These are phyloP conservation scores for Coregonus sp. DNA, from an alignment of 2,797 vertebrate species.

Conservation along the genomic window DNA sequence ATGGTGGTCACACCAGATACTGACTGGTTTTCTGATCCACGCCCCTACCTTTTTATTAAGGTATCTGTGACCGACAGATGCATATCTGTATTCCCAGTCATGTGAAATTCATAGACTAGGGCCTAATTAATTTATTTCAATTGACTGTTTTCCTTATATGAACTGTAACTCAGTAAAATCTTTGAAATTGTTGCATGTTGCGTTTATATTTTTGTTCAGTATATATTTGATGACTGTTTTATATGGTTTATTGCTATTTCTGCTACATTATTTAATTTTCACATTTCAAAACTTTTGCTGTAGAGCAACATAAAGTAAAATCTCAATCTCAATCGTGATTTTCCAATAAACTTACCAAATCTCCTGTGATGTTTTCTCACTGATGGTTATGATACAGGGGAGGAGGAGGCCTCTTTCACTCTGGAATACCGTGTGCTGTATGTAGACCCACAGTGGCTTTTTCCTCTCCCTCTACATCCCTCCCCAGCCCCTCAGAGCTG, in stretches of 20 bases:
- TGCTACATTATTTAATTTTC: not conserved
- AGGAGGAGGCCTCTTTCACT: not conserved
- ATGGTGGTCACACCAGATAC: no score
- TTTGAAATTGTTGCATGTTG: no score
- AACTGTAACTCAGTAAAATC: no score
- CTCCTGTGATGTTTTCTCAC: not conserved
- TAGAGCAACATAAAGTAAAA: not conserved
- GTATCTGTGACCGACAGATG: no score
- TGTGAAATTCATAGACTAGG: no score
- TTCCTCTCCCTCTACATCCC: not conserved
- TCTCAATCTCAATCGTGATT: not conserved
- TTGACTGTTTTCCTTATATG: no score
- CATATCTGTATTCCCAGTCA: no score
- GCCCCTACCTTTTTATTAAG: no score
- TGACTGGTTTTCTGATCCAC: no score
- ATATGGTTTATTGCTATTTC: conserved; percentile 7
- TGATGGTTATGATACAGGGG: not conserved
- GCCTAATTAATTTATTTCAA: no score
- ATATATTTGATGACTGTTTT: not conserved
- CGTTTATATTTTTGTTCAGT: no score
- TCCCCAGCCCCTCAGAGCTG: conserved; percentile 80
- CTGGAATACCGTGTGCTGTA: not conserved
- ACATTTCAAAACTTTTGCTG: not conserved
- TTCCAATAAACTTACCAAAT: not conserved
- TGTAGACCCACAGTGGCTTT: not conserved